These are phyloP conservation scores for Hypocryptadius cinnamomeus DNA, from an alignment of 2,113 vertebrate species.

Conservation along the genomic window DNA sequence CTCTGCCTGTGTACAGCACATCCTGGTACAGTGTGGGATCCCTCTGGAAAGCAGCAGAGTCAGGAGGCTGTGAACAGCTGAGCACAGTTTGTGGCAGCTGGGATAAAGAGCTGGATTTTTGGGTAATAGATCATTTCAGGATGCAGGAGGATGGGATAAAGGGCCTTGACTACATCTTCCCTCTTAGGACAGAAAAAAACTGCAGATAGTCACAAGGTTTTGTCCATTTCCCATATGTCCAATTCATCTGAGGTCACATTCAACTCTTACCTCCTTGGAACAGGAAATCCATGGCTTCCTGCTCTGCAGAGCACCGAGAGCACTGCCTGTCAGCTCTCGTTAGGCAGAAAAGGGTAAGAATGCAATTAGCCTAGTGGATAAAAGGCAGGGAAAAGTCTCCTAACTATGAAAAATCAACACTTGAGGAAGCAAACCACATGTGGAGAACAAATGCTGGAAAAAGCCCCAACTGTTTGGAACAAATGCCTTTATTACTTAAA, in stretches of 20 bases:
- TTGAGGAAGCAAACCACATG: slow-evolving; percentile 43
- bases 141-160: not conserved
- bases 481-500: slow-evolving; percentile 31
- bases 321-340: not conserved
- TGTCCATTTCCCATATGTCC: not conserved
- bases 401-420: slow-evolving; percentile 46
- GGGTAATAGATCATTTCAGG: not conserved
- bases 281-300: slow-evolving; percentile 8
- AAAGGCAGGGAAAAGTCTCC: slow-evolving; percentile 38
- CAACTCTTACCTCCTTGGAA: slow-evolving; percentile 11
- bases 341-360: slow-evolving; percentile 1
- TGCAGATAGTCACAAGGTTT: not conserved
- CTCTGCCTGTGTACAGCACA: not conserved
- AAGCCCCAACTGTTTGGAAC: not conserved
- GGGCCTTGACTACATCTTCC: not conserved
- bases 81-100: not conserved
- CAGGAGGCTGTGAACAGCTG: not conserved
- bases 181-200: not conserved
- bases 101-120: not conserved
- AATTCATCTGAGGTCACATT: not conserved
- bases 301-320: not conserved
- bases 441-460: slow-evolving; percentile 47
- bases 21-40: not conserved
- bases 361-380: slow-evolving; percentile 40
- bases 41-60: not conserved